Percentiles rank a stretch among this genome's conserved stretches.
phyloP scores from a whole-genome alignment of 1,140 invertebrate species.

The Drosophila takahashii region DNA sequence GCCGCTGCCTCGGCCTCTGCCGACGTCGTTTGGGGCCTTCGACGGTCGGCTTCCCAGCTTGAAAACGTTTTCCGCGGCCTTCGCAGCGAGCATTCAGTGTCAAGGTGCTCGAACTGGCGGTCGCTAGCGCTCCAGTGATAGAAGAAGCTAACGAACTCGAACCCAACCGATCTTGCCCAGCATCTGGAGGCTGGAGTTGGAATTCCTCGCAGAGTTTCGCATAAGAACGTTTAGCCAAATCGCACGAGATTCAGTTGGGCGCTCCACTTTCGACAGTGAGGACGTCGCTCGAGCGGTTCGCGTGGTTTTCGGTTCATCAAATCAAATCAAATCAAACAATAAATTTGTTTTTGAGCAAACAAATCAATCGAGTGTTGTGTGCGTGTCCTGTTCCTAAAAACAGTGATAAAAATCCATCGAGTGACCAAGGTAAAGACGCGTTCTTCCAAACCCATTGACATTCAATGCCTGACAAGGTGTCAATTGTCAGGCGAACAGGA shows the following conservation, averaged over 20 bases:
- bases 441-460: conserved; percentile 44
- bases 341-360: conserved; percentile 3
- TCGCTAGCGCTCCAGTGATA: conserved; percentile 65
- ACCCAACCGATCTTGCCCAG: conserved; percentile 63
- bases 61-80: conserved; percentile 80
- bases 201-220: conserved; percentile 57
- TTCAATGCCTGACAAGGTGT: conserved; percentile 68
- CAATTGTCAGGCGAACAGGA: conserved; percentile 71
- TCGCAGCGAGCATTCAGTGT: conserved; percentile 75
- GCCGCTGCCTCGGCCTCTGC: conserved; percentile 23
- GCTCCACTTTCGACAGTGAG: conserved; percentile 78
- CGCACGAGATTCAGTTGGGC: conserved; percentile 69
- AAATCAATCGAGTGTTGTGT: conserved; percentile 36
- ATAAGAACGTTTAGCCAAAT: conserved; percentile 73
- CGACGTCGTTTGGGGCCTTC: conserved; percentile 14
- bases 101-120: conserved; percentile 81
- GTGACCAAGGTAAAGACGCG: conserved; percentile 41
- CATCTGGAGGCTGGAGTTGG: conserved; percentile 55
- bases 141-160: conserved; percentile 80
- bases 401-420: background rate
- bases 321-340: conserved; percentile 10
- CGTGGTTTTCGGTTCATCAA: conserved; percentile 35
- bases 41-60: conserved; percentile 55
- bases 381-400: conserved; percentile 54
- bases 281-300: conserved; percentile 65